Evolutionary conservation across 1,140 invertebrate genomes (phyloP).

Genomic region (Drosophila arizonae): DNA sequence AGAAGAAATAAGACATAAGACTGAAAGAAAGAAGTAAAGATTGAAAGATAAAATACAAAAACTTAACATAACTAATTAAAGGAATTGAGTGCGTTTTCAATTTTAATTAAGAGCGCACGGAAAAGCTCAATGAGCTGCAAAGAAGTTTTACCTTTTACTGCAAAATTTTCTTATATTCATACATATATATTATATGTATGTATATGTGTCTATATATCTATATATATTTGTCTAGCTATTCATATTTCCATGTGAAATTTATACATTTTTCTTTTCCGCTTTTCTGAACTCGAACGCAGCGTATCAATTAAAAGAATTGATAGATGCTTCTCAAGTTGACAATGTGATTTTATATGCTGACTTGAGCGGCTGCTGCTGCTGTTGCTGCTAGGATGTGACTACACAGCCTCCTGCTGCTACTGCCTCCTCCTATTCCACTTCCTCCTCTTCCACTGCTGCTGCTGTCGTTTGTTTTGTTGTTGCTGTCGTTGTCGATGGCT

Average conservation of each 20-base stretch:
- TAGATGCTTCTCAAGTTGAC: slow-evolving; percentile 63
- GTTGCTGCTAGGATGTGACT: neutral
- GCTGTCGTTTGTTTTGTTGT: slow-evolving; percentile 3
- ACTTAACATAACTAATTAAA: slow-evolving; percentile 12
- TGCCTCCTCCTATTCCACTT: neutral
- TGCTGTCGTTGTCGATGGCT: slow-evolving; percentile 55
- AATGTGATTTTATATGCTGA: slow-evolving; percentile 61
- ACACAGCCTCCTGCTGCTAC: neutral
- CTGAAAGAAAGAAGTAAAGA: neutral
- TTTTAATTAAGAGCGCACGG: slow-evolving; percentile 9
- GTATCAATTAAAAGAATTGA: slow-evolving; percentile 65
- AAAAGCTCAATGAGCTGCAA: neutral
- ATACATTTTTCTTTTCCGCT: slow-evolving; percentile 28
- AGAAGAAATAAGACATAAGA: neutral
- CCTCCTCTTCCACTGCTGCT: neutral
- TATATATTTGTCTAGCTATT: slow-evolving; percentile 10
- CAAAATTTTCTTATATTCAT: neutral
- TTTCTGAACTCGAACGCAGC: slow-evolving; percentile 1
- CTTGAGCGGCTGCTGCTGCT: neutral
- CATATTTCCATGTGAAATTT: slow-evolving; percentile 57
- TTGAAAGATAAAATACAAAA: neutral
- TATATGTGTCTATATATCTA: neutral
- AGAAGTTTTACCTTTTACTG: neutral
- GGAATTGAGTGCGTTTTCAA: neutral
- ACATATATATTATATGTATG: neutral